These are phyloP conservation scores for Tenthredo scrophulariae DNA, from an alignment of 2,888 invertebrate genomes.

Conservation along the genomic window DNA sequence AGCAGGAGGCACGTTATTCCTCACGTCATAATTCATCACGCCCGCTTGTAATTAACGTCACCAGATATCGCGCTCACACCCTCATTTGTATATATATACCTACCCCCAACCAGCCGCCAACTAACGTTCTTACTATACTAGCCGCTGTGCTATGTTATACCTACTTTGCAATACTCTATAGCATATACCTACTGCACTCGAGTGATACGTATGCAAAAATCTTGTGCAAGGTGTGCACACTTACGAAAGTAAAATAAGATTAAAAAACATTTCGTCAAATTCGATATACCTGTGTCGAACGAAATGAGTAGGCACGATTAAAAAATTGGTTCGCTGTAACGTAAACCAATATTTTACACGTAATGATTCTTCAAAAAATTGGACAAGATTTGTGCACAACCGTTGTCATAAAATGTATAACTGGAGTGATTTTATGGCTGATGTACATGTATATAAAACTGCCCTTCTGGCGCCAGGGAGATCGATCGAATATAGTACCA, in stretches of 20 bases:
- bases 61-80: conserved; percentile 55
- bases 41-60: conserved; percentile 56
- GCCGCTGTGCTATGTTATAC: neutral
- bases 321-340: neutral
- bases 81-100: conserved; percentile 54
- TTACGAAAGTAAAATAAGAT: neutral
- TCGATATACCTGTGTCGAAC: neutral
- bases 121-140: conserved; percentile 27
- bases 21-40: conserved; percentile 56
- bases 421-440: neutral
- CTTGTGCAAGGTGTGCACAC: neutral
- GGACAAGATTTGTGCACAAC: neutral
- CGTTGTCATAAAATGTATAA: neutral
- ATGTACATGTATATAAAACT: neutral
- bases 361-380: neutral
- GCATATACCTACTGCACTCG: neutral
- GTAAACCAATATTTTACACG: neutral
- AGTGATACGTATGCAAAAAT: neutral
- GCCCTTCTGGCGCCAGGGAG: conserved; percentile 10
- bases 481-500: conserved; percentile 40
- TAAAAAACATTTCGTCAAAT: neutral
- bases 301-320: neutral
- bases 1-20: conserved; percentile 54
- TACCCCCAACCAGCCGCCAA: conserved; percentile 24
- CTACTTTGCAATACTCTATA: neutral